phyloP scores from a whole-genome alignment of 2,113 vertebrate species.

The Ovis aries region ARS-UI_Ramb_v3.0 NC_056056.1:90233001-90233500 shows the following conservation, averaged over 20 bases:
- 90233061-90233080: not conserved
- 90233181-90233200: not conserved
- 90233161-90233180: not conserved
- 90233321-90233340: not conserved
- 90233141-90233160: rapidly evolving
- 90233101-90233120: not conserved
- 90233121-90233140: not conserved
- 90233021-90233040: not conserved
- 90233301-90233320: not conserved
- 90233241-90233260: not conserved
- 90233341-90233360: not conserved
- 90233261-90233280: not conserved
- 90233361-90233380: not conserved
- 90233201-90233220: not conserved
- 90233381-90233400: not conserved
- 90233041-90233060: not conserved
- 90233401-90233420: not conserved
- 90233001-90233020: not conserved
- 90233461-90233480: not conserved
- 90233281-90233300: not conserved
- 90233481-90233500: not conserved
- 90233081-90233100: not conserved
- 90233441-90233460: not conserved
- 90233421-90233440: not conserved
- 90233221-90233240: not conserved